Evolutionary conservation across 2,113 vertebrate genomes (phyloP), one percentile per base, ranked within the genome.

Genomic region (Leptocoma aspasia): DNA sequence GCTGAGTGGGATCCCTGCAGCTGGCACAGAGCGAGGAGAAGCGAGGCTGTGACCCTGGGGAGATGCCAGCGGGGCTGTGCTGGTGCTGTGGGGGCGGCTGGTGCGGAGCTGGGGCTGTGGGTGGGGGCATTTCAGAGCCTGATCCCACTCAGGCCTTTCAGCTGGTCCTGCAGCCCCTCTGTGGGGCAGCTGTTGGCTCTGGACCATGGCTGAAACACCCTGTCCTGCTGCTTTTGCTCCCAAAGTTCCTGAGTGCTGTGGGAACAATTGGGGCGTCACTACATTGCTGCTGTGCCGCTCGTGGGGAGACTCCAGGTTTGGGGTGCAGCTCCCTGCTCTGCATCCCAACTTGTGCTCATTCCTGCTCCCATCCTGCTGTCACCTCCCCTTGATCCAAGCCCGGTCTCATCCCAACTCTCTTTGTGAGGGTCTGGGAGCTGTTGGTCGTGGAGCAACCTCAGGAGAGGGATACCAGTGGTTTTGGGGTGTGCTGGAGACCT

Each of bases 181-280:
- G 31, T 4, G 2, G n/a, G 56, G 65, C 4, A 13, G 52, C 42
- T 82, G 31, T 13, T 9, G 21, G 27, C 66, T 83, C 81, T 31
- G 47, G n/a, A 5, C 21, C 1, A 0, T 2, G 16, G 3, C 27
- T 10, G 2, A 21, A 76, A 10, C 9, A 0, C 31, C 18, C 7
- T 2, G 4, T 68, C 57, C 78, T 1, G 3, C 45, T 66, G 45
- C 60, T 75, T 61, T 52, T 0, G 4, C 57, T 65, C 52, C 59
- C 0, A 0, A 15, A 52, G 10, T 14, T 90, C 68, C 63, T 0
- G 2, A 24, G 53, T 1, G 5, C 41, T 0, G 10, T 3, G 31
- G 45, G 57, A 63, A 27, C 3, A 6, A 16, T 5, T 0, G 2
- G 71, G 30, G 3, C 11, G 11, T 81, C 13, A 2, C 21, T 6